phyloP scores from a whole-genome alignment of 1,140 invertebrate species.

The Caerostris extrusa region DNA sequence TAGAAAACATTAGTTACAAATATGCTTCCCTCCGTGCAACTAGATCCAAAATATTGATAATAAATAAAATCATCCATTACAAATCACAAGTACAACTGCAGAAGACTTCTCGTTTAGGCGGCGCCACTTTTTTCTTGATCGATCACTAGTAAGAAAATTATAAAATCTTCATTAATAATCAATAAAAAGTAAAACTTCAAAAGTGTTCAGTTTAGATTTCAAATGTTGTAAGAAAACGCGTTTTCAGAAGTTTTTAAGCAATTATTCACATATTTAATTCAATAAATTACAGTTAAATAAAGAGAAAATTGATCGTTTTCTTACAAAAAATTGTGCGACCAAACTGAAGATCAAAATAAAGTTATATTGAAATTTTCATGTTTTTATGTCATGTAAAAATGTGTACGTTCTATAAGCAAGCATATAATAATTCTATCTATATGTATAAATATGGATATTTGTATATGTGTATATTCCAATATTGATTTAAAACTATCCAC shows the following conservation, averaged over 20 bases:
- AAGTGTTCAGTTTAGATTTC: too few species aligned
- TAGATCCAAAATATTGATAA: conserved; percentile 71
- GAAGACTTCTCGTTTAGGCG: conserved; percentile 46
- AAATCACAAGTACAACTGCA: conserved; percentile 50
- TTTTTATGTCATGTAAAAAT: too few species aligned
- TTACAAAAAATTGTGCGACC: too few species aligned
- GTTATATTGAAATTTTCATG: too few species aligned
- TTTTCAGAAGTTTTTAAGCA: neutral
- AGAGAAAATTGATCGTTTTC: too few species aligned
- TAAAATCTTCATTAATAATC: neutral
- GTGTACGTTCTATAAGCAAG: too few species aligned
- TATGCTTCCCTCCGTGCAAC: conserved; percentile 14
- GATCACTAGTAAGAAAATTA: conserved; percentile 53
- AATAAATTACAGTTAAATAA: neutral
- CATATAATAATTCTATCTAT: too few species aligned
- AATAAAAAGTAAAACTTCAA: neutral
- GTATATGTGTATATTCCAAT: too few species aligned
- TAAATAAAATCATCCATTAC: conserved; percentile 64
- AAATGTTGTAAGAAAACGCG: neutral
- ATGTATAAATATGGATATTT: too few species aligned
- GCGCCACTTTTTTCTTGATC: conserved; percentile 72
- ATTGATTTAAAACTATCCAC: too few species aligned
- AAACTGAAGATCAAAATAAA: too few species aligned
- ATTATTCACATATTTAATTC: neutral
- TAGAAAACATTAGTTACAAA: conserved; percentile 56